Evolutionary conservation across 2,113 vertebrate genomes (phyloP).

Genomic region (Carollia perspicillata): DNA sequence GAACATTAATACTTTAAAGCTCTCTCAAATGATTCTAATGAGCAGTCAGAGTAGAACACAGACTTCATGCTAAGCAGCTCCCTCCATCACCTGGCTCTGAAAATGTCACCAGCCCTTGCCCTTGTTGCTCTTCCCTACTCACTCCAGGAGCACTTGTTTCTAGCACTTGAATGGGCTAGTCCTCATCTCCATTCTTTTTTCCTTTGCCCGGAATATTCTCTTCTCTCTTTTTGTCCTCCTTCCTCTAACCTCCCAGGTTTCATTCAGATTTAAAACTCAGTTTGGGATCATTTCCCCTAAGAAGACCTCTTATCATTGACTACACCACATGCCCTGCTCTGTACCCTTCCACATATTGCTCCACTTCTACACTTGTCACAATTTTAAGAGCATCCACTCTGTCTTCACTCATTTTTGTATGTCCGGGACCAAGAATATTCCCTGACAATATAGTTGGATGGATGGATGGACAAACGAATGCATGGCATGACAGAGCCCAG

Average conservation of each 20-base stretch:
- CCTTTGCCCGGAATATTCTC: not conserved
- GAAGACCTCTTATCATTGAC: not conserved
- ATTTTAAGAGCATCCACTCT: not conserved
- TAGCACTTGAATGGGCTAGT: not conserved
- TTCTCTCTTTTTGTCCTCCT: not conserved
- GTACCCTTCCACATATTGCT: not conserved
- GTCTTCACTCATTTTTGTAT: not conserved
- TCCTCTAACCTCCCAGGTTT: not conserved
- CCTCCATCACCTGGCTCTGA: fast-evolving
- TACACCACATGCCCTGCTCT: not conserved
- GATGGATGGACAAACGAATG: not conserved
- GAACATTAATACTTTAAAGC: not conserved
- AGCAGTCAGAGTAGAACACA: too few relatives aligned
- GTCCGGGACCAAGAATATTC: not conserved
- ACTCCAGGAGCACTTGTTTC: not conserved
- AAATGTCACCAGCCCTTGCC: not conserved
- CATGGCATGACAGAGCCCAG: not conserved
- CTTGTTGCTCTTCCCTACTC: fast-evolving
- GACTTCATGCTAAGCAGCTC: fast-evolving
- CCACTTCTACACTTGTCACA: not conserved
- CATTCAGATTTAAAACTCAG: not conserved
- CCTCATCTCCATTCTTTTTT: not conserved
- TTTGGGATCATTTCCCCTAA: not conserved
- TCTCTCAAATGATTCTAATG: not conserved
- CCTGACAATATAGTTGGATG: not conserved